A percentile compares a stretch with the other conserved stretches of the same genome.
phyloP scores from a whole-genome alignment of 1,140 invertebrate genomes.

The Drosophila leontia region DNA sequence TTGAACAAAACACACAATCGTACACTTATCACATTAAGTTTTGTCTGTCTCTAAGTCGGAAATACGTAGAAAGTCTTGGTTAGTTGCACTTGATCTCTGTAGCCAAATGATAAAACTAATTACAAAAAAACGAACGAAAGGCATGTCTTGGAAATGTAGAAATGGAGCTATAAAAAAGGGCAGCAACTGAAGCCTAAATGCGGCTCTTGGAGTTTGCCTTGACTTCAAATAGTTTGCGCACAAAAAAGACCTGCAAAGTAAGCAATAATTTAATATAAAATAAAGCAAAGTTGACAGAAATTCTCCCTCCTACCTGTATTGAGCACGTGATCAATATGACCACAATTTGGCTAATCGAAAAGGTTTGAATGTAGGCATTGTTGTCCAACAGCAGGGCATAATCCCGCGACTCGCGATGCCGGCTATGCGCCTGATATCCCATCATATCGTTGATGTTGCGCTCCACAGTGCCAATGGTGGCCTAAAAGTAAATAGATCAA shows the following conservation, averaged over 20 bases:
- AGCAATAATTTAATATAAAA: background rate
- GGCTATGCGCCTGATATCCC: conserved; percentile 91
- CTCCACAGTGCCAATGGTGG: conserved; percentile 91
- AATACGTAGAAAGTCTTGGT: conserved; percentile 49
- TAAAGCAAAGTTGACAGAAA: background rate
- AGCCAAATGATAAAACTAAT: conserved; percentile 38
- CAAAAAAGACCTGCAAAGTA: conserved; percentile 93
- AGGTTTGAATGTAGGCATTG: conserved; percentile 93
- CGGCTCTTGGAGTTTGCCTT: conserved; percentile 85
- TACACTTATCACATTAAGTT: conserved; percentile 64
- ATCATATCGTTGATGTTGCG: conserved; percentile 94
- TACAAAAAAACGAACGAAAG: conserved; percentile 35
- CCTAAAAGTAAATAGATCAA: conserved; percentile 85
- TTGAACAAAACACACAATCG: conserved; percentile 61
- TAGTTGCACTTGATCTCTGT: conserved; percentile 69
- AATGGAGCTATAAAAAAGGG: conserved; percentile 14
- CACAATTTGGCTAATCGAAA: conserved; percentile 94
- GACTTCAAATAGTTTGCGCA: conserved; percentile 94
- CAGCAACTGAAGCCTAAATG: conserved; percentile 54
- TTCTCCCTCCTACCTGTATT: conserved; percentile 63
- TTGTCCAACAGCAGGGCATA: conserved; percentile 93
- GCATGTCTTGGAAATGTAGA: conserved; percentile 48
- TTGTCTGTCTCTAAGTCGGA: conserved; percentile 39
- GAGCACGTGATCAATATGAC: conserved; percentile 91
- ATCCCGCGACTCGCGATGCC: conserved; percentile 92